Evolutionary conservation across 2,113 vertebrate species (phyloP).

Genomic region (Boleophthalmus pectinirostris): DNA sequence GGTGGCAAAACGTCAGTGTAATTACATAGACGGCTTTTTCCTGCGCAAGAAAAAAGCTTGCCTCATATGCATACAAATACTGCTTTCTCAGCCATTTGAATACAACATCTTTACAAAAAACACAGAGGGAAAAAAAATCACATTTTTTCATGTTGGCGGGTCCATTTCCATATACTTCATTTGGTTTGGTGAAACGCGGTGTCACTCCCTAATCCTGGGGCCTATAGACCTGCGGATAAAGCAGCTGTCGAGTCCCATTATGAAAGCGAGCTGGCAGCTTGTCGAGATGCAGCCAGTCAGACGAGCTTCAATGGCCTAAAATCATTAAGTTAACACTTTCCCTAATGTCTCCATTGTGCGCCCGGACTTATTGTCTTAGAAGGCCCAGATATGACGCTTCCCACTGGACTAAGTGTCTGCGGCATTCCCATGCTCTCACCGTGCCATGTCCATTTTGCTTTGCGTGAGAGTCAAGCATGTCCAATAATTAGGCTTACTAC

Average conservation of each 20-base stretch:
- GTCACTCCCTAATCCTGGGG: slow-evolving; percentile 83
- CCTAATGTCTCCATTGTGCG: slow-evolving; percentile 87
- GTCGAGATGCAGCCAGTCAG: slow-evolving; percentile 85
- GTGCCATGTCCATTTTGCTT: slow-evolving; percentile 39
- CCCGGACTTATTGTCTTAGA: slow-evolving; percentile 80
- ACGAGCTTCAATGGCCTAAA: slow-evolving; percentile 82
- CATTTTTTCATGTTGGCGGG: slow-evolving; percentile 74
- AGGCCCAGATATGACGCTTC: slow-evolving; percentile 77
- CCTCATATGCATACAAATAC: slow-evolving; percentile 79
- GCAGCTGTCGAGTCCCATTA: slow-evolving; percentile 87
- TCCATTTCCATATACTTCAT: slow-evolving; percentile 83
- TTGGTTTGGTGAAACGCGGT: slow-evolving; percentile 79
- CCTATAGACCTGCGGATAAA: slow-evolving; percentile 83
- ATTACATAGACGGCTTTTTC: slow-evolving; percentile 84
- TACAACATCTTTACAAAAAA: slow-evolving; percentile 69
- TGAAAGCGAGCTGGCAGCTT: slow-evolving; percentile 84
- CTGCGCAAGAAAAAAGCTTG: slow-evolving; percentile 63
- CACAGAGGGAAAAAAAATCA: slow-evolving; percentile 69
- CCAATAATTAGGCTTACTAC: background rate
- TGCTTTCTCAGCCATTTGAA: slow-evolving; percentile 74
- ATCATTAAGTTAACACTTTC: slow-evolving; percentile 94
- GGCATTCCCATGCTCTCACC: slow-evolving; percentile 73
- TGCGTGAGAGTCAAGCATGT: background rate
- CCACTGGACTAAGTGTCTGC: slow-evolving; percentile 70
- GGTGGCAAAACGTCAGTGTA: slow-evolving; percentile 92